phyloP scores from a whole-genome alignment of 2,113 vertebrate species.

The Pteronura brasiliensis region DNA sequence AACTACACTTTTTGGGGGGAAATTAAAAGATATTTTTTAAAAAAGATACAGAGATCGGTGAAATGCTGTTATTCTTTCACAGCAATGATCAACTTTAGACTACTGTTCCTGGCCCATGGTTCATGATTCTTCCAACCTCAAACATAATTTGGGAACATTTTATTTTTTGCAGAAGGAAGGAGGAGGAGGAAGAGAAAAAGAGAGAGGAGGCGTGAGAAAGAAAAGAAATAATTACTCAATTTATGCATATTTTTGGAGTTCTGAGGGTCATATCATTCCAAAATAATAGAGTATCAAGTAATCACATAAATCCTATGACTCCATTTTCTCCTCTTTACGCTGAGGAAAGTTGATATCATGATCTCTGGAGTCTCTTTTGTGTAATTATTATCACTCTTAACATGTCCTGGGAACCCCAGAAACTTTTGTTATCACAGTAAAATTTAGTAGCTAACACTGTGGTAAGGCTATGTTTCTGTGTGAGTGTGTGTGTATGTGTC shows the following conservation, averaged over 20 bases:
- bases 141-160: background rate
- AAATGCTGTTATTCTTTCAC: slow-evolving; percentile 41
- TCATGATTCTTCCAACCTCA: slow-evolving; percentile 39
- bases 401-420: background rate
- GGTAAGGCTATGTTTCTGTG: background rate
- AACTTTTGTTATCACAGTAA: background rate
- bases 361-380: background rate
- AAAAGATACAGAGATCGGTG: slow-evolving; percentile 28
- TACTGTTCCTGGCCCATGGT: slow-evolving; percentile 44
- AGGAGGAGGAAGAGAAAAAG: background rate
- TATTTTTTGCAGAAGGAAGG: background rate
- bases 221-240: background rate
- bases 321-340: background rate
- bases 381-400: background rate
- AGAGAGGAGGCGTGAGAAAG: background rate
- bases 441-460: background rate
- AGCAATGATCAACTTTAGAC: slow-evolving; percentile 40
- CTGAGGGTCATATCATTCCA: background rate
- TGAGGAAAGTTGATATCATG: background rate
- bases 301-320: too few relatives aligned
- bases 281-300: background rate
- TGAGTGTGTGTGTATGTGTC: background rate
- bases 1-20: slow-evolving; percentile 51
- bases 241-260: background rate
- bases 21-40: slow-evolving; percentile 1